Evolutionary conservation across 2,888 invertebrate genomes (phyloP).

Genomic region (Rhamphomyia laevipes): DNA sequence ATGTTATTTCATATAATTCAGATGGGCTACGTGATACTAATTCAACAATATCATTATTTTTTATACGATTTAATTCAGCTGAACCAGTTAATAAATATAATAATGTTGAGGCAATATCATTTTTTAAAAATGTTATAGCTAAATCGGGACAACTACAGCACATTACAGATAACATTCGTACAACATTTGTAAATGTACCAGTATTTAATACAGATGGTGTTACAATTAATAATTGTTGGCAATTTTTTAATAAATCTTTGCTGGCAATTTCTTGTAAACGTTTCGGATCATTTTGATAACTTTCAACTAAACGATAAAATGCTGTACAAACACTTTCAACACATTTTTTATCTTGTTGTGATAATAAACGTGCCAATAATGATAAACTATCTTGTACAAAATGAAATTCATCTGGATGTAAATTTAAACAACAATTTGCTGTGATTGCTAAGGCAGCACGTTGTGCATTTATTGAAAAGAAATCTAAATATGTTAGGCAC

Average conservation of each 20-base stretch:
- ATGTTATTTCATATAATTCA: constrained; percentile 94
- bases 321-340: constrained; percentile 95
- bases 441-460: constrained; percentile 92
- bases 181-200: constrained; percentile 89
- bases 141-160: constrained; percentile 91
- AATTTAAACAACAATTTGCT: constrained; percentile 94
- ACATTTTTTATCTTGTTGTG: constrained; percentile 92
- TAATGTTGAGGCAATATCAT: constrained; percentile 92
- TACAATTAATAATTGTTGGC: constrained; percentile 83
- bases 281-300: constrained; percentile 84
- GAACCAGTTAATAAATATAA: constrained; percentile 90
- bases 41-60: constrained; percentile 50
- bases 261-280: constrained; percentile 90
- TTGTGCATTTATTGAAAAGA: constrained; percentile 97
- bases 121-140: constrained; percentile 80
- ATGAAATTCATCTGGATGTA: constrained; percentile 88
- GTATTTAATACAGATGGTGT: constrained; percentile 93
- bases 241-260: constrained; percentile 71
- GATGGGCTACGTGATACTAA: constrained; percentile 85
- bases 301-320: constrained; percentile 92
- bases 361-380: constrained; percentile 65
- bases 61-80: constrained; percentile 41
- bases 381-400: constrained; percentile 81
- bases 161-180: constrained; percentile 93
- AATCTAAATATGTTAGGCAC: constrained; percentile 92